These are phyloP conservation scores for Mesembrinibis cayennensis DNA, from an alignment of 2,113 vertebrate genomes.

Conservation along the genomic window DNA sequence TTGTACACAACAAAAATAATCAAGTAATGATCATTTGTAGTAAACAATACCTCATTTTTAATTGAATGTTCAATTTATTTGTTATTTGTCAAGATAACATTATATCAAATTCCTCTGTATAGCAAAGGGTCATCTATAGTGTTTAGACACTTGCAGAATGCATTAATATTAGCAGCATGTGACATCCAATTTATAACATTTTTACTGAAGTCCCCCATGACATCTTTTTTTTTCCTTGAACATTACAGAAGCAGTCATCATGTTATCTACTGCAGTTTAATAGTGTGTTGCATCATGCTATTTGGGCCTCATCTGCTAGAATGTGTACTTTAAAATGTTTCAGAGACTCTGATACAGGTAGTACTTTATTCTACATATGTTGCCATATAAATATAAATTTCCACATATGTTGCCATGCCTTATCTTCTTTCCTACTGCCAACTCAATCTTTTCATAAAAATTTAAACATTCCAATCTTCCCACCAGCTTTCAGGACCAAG, in stretches of 20 bases:
- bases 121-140: neutral
- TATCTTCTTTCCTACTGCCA: neutral
- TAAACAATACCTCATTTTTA: neutral
- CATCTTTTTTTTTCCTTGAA: neutral
- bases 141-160: neutral
- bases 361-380: neutral
- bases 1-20: neutral
- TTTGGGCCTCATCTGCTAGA: neutral
- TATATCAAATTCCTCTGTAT: neutral
- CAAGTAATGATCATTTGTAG: neutral
- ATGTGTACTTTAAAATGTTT: neutral
- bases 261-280: neutral
- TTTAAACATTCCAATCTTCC: neutral
- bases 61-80: neutral
- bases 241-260: neutral
- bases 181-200: neutral
- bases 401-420: neutral
- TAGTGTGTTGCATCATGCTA: neutral
- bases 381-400: neutral
- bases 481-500: neutral
- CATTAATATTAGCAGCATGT: neutral
- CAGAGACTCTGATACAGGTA: neutral
- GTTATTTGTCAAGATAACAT: neutral
- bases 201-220: neutral
- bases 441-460: neutral